Evolutionary conservation across 2,888 invertebrate genomes (phyloP).

Genomic region (Mythimna impura): DNA sequence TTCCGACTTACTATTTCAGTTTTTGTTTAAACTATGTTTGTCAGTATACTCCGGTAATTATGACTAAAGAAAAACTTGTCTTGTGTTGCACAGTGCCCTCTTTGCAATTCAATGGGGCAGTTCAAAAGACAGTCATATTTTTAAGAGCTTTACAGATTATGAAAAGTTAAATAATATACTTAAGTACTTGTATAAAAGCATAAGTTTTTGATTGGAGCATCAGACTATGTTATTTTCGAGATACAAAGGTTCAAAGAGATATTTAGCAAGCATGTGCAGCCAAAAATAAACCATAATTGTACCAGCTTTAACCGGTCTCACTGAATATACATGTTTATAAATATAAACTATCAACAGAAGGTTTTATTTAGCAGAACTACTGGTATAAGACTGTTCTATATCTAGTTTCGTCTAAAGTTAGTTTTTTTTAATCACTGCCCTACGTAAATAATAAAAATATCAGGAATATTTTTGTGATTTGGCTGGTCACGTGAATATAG

Average conservation of each 20-base stretch:
- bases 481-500: background rate
- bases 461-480: background rate
- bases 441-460: background rate
- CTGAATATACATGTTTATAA: background rate
- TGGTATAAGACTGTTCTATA: background rate
- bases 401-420: background rate
- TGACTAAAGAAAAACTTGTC: slow-evolving; percentile 64
- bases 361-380: background rate
- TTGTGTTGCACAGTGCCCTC: slow-evolving; percentile 49
- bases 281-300: background rate
- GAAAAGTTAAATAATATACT: no score
- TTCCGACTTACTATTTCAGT: slow-evolving; percentile 87
- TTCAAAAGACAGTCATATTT: slow-evolving; percentile 9
- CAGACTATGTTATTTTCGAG: background rate
- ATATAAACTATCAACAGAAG: background rate
- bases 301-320: background rate
- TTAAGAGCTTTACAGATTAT: background rate
- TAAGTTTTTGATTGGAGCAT: no score
- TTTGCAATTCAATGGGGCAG: slow-evolving; percentile 49
- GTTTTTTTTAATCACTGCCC: background rate
- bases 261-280: background rate
- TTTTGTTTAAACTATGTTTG: slow-evolving; percentile 87
- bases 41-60: slow-evolving; percentile 68
- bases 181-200: background rate
- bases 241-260: background rate